Conservation (phyloP, 2,797 vertebrate species). For the Onychomys torridus region DNA sequence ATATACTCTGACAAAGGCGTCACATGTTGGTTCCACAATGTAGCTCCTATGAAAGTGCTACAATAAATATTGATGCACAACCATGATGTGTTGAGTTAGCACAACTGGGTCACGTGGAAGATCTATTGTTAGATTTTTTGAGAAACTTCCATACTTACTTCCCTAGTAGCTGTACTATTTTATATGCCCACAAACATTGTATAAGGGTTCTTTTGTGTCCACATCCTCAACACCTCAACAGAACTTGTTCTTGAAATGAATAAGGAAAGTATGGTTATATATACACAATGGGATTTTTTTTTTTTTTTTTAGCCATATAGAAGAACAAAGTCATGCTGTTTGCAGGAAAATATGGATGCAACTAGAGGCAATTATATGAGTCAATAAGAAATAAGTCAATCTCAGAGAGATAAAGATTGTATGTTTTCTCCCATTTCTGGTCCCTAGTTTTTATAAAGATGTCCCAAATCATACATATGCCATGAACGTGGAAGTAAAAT, state of each 20-base stretch:
- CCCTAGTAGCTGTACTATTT: not conserved
- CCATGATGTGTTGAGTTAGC: not conserved
- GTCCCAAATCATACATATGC: no score
- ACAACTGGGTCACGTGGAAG: not conserved
- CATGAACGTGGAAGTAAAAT: not conserved
- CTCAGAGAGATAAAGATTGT: not conserved
- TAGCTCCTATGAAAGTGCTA: not conserved
- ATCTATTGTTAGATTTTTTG: not conserved
- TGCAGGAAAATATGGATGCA: not conserved
- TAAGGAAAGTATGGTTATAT: not conserved
- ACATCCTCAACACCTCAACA: not conserved
- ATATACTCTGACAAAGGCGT: not conserved
- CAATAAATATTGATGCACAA: not conserved
- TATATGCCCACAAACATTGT: no score
- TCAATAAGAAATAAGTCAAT: not conserved
- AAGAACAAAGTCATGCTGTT: not conserved
- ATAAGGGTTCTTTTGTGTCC: not conserved
- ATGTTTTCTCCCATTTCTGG: not conserved
- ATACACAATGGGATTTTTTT: not conserved
- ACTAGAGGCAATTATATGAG: not conserved
- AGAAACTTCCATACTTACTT: not conserved
- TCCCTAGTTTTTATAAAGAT: not conserved
- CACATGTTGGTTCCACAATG: not conserved
- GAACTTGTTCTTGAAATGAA: not conserved
- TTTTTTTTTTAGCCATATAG: not conserved